phyloP scores from a whole-genome alignment of 2,888 invertebrate genomes.

The Charanyca ferruginea region DNA sequence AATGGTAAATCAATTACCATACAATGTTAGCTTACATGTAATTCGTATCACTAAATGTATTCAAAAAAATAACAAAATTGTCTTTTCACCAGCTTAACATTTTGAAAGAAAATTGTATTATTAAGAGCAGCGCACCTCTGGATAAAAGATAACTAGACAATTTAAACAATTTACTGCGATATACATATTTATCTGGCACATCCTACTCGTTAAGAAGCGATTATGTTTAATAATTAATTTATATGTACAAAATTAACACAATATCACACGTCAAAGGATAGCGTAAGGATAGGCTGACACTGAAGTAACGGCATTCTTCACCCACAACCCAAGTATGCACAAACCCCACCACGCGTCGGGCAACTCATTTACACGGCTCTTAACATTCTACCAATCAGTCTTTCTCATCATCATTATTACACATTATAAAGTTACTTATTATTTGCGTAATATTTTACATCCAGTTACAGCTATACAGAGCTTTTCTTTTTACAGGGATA shows the following conservation, averaged over 20 bases:
- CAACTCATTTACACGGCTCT: conserved; percentile 42
- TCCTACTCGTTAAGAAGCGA: conserved; percentile 39
- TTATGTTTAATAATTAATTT: conserved; percentile 28
- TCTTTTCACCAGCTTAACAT: conserved; percentile 64
- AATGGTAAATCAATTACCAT: conserved; percentile 79
- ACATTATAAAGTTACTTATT: conserved; percentile 39
- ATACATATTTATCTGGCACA: conserved; percentile 25
- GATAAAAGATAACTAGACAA: conserved; percentile 22
- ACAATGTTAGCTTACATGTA: conserved; percentile 69
- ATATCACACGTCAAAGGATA: conserved; percentile 60
- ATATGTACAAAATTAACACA: conserved; percentile 60
- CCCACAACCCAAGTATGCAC: conserved; percentile 26
- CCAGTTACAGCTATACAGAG: conserved; percentile 59
- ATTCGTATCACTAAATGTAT: conserved; percentile 68
- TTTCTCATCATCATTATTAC: conserved; percentile 53
- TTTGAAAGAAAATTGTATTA: conserved; percentile 50
- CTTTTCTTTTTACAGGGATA: conserved; percentile 50
- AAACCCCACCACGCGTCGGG: conserved; percentile 17
- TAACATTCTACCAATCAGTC: conserved; percentile 61
- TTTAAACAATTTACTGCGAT: conserved; percentile 29
- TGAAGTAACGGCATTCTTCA: conserved; percentile 33
- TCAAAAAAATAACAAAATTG: conserved; percentile 68
- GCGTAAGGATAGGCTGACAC: conserved; percentile 59
- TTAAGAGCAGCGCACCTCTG: conserved; percentile 29
- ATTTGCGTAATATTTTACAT: conserved; percentile 40